phyloP scores from a whole-genome alignment of 2,888 invertebrate genomes.

The Busseola fusca region DNA sequence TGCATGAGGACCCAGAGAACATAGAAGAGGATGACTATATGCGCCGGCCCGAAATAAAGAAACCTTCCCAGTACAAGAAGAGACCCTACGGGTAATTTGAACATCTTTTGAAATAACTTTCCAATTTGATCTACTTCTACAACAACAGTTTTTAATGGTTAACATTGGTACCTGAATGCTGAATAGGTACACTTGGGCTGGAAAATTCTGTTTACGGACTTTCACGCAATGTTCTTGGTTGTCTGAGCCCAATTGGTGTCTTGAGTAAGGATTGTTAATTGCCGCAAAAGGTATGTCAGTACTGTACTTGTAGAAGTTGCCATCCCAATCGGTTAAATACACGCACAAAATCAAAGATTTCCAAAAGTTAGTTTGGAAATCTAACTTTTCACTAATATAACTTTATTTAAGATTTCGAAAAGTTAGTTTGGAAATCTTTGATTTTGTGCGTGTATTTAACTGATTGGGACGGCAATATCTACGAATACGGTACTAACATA shows the following conservation, averaged over 20 bases:
- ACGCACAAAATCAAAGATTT: not conserved
- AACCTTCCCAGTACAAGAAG: slow-evolving; percentile 73
- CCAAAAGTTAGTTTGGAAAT: too few species aligned
- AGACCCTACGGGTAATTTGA: slow-evolving; percentile 75
- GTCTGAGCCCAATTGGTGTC: not conserved
- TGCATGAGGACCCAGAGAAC: slow-evolving; percentile 75
- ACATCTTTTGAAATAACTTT: not conserved
- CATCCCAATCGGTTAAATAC: not conserved
- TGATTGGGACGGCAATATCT: slow-evolving; percentile 5
- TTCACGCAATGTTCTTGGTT: not conserved
- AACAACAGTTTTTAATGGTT: not conserved
- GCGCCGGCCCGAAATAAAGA: slow-evolving; percentile 77
- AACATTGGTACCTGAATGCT: not conserved
- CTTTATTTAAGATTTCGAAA: too few species aligned
- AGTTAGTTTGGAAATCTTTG: not conserved
- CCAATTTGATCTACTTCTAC: not conserved
- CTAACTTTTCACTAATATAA: too few species aligned
- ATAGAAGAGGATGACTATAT: slow-evolving; percentile 76
- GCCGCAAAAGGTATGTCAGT: not conserved
- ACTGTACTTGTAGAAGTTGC: slow-evolving; percentile 10
- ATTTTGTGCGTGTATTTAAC: slow-evolving; percentile 7
- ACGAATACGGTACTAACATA: not conserved
- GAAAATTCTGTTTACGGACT: not conserved
- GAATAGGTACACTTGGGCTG: not conserved
- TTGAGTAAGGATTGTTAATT: slow-evolving; percentile 19